phyloP scores from a whole-genome alignment of 2,113 vertebrate genomes.

The Catharus bicknelli region DNA sequence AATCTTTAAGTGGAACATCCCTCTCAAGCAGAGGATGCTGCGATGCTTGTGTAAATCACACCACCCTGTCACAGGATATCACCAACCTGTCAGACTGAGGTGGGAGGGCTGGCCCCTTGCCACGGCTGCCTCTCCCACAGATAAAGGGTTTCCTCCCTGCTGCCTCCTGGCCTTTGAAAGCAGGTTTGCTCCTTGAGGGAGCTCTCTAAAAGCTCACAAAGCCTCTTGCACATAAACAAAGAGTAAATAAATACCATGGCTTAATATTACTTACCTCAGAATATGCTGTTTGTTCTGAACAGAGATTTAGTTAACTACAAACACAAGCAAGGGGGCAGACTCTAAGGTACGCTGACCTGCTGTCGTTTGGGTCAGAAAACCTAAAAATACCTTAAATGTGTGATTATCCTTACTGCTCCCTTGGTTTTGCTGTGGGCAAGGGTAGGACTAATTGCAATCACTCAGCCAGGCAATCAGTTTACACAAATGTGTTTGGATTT shows the following conservation, averaged over 20 bases:
- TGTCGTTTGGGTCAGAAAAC: neutral
- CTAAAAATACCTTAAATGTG: neutral
- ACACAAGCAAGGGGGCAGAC: neutral
- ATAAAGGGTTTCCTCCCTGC: neutral
- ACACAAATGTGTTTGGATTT: neutral
- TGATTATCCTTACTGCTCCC: neutral
- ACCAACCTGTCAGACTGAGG: neutral
- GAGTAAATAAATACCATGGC: neutral
- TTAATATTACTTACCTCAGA: conserved; percentile 45
- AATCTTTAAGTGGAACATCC: neutral
- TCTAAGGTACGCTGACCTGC: neutral
- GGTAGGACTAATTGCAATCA: neutral
- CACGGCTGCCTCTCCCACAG: neutral
- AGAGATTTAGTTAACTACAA: conserved; percentile 19
- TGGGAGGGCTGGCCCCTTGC: neutral
- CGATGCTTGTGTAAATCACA: accelerated
- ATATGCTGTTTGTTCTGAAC: conserved; percentile 17
- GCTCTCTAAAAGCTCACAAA: conserved; percentile 30
- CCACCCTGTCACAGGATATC: neutral
- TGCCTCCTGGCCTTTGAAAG: conserved; percentile 9
- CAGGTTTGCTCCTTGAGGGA: neutral
- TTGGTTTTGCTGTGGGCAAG: neutral
- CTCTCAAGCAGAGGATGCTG: neutral
- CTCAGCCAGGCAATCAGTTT: neutral
- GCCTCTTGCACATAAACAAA: conserved; percentile 37